These are phyloP conservation scores for Aldabrachelys gigantea DNA, from an alignment of 2,113 vertebrate species.

Conservation along the genomic window DNA sequence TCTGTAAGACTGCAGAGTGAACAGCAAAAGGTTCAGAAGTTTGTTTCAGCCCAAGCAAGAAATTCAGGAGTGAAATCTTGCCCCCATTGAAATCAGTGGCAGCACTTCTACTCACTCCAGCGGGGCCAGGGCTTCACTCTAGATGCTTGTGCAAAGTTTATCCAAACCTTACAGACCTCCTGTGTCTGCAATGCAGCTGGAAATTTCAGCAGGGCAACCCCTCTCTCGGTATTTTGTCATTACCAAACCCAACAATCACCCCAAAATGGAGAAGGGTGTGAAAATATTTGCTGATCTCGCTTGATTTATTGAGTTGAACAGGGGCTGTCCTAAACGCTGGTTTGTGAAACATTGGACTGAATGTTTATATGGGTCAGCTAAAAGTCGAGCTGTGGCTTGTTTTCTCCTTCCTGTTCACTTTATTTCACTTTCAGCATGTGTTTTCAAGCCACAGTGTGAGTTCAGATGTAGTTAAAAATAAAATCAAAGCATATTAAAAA, in stretches of 20 bases:
- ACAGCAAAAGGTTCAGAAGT: background rate
- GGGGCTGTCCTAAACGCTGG: background rate
- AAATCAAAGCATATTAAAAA: background rate
- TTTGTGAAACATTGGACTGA: background rate
- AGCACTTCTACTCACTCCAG: background rate
- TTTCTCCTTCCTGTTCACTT: background rate
- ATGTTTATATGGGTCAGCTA: background rate
- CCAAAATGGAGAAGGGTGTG: background rate
- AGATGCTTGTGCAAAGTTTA: background rate
- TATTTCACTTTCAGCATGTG: background rate
- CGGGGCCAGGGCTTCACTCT: background rate
- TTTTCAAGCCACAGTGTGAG: background rate
- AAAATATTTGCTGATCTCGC: background rate
- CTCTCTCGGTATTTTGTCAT: accelerated
- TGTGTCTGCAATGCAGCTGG: background rate
- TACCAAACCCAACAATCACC: background rate
- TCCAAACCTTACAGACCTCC: accelerated
- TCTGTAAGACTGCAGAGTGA: background rate
- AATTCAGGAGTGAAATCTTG: background rate
- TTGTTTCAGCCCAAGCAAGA: background rate
- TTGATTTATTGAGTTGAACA: background rate
- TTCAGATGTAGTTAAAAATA: background rate
- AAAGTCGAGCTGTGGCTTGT: background rate
- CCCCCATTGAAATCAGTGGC: background rate
- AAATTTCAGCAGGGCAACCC: background rate